Base-by-base conservation (phyloP, 2,113 vertebrate genomes). In the Ursus arctos region DNA sequence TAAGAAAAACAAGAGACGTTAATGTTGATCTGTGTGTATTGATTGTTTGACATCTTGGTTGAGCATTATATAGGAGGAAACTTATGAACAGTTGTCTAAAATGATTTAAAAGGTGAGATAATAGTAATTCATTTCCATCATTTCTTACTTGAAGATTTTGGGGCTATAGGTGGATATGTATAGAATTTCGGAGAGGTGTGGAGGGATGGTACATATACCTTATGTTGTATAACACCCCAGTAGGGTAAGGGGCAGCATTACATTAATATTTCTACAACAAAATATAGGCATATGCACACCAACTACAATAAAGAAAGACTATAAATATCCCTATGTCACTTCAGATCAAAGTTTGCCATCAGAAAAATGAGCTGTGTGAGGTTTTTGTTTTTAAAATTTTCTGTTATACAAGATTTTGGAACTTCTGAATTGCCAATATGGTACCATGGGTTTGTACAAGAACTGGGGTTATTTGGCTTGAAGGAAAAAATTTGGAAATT, bases 1-100 rank as follows among this genome's bases (percentile, higher is more conserved):
- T 59, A 95, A 92, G 31, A 51, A 83, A 93, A 92, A 83, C 47
- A 80, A 67, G 43, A 92, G 31, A 55, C 1, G 33, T 81, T 9
- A 11, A 7, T 84, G 24, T 59, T 88, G 61, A 87, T 55, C 21
- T 83, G 24, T 83, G 61, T 94, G 40, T 53, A 43, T 18, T 51
- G 51, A 88, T 31, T 92, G n/a, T 61, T 67, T 92, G 84, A 76
- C 49, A 96, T 86, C 61, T 72, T 90, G 43, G 67, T 71, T 51
- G 36, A 61, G 1, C 43, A 55, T 95, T 81, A 69, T 31, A 71
- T 40, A 82, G 16, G 40, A 86, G 16, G 40, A 89, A 95, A 77
- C 51, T 82, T 95, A 71, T 0, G 26, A 91, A 92, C 22, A 82
- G 53, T 33, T 53, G 19, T 72, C 40, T 92, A 94, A 86, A 89